These are phyloP conservation scores for Trichogramma dendrolimi DNA, from an alignment of 2,888 invertebrate species.

Conservation along the genomic window DNA sequence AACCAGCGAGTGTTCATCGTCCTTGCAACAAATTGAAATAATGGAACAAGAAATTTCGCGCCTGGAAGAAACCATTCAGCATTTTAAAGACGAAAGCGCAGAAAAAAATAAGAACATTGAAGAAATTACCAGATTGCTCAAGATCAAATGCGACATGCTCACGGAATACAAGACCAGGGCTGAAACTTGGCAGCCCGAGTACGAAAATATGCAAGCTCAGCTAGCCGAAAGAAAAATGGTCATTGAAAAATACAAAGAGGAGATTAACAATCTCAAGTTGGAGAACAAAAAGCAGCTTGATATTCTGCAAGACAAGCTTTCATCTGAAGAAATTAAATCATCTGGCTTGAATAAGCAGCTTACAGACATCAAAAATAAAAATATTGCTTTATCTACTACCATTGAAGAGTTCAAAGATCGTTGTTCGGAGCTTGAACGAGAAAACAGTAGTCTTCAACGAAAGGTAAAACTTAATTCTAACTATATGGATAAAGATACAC, in stretches of 20 bases:
- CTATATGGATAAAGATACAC: neutral
- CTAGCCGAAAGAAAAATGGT: constrained; percentile 32
- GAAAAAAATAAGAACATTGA: constrained; percentile 48
- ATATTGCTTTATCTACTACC: constrained; percentile 51
- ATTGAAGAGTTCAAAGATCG: constrained; percentile 54
- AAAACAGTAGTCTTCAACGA: constrained; percentile 49
- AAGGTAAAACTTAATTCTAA: constrained; percentile 31
- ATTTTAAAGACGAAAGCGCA: constrained; percentile 48
- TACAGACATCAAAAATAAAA: constrained; percentile 50
- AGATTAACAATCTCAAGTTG: constrained; percentile 49
- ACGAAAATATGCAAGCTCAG: constrained; percentile 40
- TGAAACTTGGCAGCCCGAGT: constrained; percentile 41
- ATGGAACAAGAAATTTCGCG: constrained; percentile 51
- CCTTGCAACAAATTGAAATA: constrained; percentile 48
- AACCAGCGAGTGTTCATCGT: constrained; percentile 45
- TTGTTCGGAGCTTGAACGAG: constrained; percentile 52
- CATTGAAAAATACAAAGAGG: constrained; percentile 47
- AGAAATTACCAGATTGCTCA: constrained; percentile 40
- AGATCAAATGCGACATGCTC: constrained; percentile 44
- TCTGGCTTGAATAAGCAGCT: constrained; percentile 47
- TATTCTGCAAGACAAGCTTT: constrained; percentile 35
- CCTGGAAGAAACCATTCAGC: constrained; percentile 46
- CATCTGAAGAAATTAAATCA: constrained; percentile 44
- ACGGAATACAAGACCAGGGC: constrained; percentile 49
- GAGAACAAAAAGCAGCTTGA: constrained; percentile 44